A percentile compares a stretch with the other conserved stretches of the same genome.
These are phyloP conservation scores for Psittacus erithacus DNA, from an alignment of 2,113 vertebrate genomes.

Conservation along the genomic window DNA sequence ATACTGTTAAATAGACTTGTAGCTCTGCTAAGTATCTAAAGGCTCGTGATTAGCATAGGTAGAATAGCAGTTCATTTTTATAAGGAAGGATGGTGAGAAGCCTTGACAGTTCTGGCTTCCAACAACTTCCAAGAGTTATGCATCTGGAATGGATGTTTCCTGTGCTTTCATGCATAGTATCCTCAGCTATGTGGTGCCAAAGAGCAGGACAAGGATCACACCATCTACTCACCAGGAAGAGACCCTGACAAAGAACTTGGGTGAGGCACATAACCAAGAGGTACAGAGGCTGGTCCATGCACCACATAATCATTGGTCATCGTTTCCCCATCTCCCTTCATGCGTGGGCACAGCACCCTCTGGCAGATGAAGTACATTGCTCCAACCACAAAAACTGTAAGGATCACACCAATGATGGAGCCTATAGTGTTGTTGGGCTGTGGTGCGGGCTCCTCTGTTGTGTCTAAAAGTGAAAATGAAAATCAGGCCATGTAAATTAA, in stretches of 20 bases:
- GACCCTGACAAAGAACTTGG: constrained; percentile 91
- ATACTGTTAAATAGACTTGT: not conserved
- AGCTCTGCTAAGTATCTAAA: not conserved
- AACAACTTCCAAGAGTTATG: not conserved
- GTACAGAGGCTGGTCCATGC: constrained; percentile 89
- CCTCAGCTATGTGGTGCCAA: not conserved
- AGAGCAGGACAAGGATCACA: not conserved
- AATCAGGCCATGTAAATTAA: not conserved
- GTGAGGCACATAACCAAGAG: constrained; percentile 94
- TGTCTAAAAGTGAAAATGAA: constrained; percentile 75
- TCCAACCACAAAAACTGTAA: constrained; percentile 91
- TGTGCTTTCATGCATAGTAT: not conserved
- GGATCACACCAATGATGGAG: constrained; percentile 92
- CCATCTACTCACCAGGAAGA: constrained; percentile 83
- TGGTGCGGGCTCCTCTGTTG: constrained; percentile 90
- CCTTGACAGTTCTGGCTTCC: not conserved
- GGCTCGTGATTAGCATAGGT: accelerated
- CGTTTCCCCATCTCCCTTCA: constrained; percentile 95
- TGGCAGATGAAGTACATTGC: constrained; percentile 96
- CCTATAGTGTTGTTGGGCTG: constrained; percentile 91
- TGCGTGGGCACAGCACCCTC: constrained; percentile 92
- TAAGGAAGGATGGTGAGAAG: not conserved
- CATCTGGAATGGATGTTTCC: not conserved
- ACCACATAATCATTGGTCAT: constrained; percentile 95
- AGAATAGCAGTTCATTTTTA: not conserved